Evolutionary conservation across 1,140 invertebrate species (phyloP).

Genomic region (Euglossa dilemma): DNA sequence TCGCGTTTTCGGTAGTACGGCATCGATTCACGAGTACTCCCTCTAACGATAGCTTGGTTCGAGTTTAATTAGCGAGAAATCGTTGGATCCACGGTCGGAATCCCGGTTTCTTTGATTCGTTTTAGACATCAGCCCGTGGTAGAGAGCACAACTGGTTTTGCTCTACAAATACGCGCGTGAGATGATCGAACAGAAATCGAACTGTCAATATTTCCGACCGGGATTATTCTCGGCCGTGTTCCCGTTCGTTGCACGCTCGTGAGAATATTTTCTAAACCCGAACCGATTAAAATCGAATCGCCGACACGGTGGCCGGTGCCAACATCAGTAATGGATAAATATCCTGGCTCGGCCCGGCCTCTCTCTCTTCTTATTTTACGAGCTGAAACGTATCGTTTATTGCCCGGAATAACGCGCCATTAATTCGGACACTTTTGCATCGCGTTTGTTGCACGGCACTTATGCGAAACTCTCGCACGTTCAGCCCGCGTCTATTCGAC

Average conservation of each 20-base stretch:
- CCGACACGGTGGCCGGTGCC: conserved; percentile 27
- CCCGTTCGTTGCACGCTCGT: background rate
- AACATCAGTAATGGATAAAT: conserved; percentile 51
- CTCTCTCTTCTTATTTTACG: conserved; percentile 12
- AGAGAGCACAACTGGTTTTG: background rate
- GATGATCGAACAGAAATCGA: conserved; percentile 8
- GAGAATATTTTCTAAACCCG: conserved; percentile 51
- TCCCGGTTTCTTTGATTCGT: background rate
- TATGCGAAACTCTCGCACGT: conserved; percentile 18
- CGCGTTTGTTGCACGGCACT: conserved; percentile 30
- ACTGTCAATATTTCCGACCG: conserved; percentile 19
- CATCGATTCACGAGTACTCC: no score
- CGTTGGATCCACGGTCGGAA: background rate
- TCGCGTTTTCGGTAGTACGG: no score
- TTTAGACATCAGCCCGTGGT: background rate
- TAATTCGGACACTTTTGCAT: conserved; percentile 46
- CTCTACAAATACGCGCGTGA: background rate
- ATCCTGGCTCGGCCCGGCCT: background rate
- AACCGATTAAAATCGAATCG: conserved; percentile 39
- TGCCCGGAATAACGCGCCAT: conserved; percentile 34
- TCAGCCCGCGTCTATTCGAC: conserved; percentile 18
- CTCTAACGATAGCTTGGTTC: background rate
- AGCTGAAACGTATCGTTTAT: conserved; percentile 50
- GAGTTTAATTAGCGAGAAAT: background rate
- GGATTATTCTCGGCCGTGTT: conserved; percentile 1